These are phyloP conservation scores for Drosophila dives DNA, from an alignment of 2,888 invertebrate genomes.

Conservation along the genomic window DNA sequence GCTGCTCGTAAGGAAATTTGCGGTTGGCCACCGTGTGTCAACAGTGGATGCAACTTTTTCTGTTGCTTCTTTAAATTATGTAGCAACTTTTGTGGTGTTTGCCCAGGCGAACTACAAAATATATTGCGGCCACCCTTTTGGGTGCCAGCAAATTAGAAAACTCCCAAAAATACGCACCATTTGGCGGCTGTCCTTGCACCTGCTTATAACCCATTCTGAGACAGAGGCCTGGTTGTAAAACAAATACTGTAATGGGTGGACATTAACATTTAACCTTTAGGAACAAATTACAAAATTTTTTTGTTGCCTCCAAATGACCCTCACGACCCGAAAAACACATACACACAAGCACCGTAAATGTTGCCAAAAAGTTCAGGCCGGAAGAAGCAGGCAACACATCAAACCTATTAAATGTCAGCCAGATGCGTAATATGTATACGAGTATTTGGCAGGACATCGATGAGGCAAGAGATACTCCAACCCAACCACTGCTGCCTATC, in stretches of 20 bases:
- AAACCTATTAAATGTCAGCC: slow-evolving; percentile 50
- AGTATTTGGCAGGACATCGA: slow-evolving; percentile 19
- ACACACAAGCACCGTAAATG: slow-evolving; percentile 40
- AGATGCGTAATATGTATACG: slow-evolving; percentile 35
- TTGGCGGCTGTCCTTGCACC: slow-evolving; percentile 37
- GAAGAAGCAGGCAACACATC: slow-evolving; percentile 17
- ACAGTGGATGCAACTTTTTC: slow-evolving; percentile 37
- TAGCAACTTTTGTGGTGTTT: slow-evolving; percentile 27
- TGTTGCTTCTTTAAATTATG: slow-evolving; percentile 62
- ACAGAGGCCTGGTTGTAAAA: slow-evolving; percentile 33
- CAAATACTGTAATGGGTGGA: slow-evolving; percentile 70
- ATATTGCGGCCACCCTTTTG: slow-evolving; percentile 25
- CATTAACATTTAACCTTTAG: slow-evolving; percentile 80
- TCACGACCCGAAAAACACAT: slow-evolving; percentile 23
- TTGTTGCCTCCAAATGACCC: slow-evolving; percentile 65
- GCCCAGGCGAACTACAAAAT: slow-evolving; percentile 39
- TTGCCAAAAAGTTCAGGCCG: slow-evolving; percentile 62
- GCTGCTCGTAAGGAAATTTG: slow-evolving; percentile 42
- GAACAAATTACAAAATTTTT: slow-evolving; percentile 79
- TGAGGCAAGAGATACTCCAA: slow-evolving; percentile 5
- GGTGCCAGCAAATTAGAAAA: slow-evolving; percentile 62
- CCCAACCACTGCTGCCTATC: background rate
- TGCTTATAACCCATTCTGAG: slow-evolving; percentile 68
- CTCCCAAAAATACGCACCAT: slow-evolving; percentile 64
- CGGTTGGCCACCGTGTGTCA: slow-evolving; percentile 32